Conservation (phyloP, 2,797 vertebrate genomes). For the Anableps anableps region DNA sequence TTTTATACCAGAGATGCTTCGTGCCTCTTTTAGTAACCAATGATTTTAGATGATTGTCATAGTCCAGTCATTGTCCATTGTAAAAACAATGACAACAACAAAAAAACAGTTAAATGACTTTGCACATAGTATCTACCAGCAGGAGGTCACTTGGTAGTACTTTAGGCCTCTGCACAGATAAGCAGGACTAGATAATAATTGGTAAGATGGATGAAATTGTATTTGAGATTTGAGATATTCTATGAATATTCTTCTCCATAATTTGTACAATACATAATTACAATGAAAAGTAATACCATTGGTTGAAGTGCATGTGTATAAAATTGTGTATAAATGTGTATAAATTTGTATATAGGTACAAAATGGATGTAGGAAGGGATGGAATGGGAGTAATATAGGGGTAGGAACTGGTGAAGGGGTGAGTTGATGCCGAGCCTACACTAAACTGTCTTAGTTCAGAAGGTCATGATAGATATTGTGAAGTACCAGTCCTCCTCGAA, state of each 20-base stretch:
- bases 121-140: background rate
- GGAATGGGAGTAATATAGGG: background rate
- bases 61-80: background rate
- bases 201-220: background rate
- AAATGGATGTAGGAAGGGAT: background rate
- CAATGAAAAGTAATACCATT: background rate
- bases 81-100: background rate
- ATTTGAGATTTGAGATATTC: background rate
- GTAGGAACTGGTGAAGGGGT: background rate
- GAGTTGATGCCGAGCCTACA: background rate
- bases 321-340: no score
- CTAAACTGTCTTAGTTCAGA: conserved; percentile 1
- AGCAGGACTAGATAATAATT: background rate
- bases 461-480: conserved; percentile 23
- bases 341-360: conserved; percentile 1
- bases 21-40: background rate
- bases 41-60: background rate
- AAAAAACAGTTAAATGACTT: background rate
- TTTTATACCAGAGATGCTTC: background rate
- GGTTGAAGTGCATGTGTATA: background rate
- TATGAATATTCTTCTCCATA: background rate
- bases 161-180: conserved; percentile 2
- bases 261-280: background rate
- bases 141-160: background rate
- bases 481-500: conserved; percentile 34